These are phyloP conservation scores for Pteronotus mesoamericanus DNA, from an alignment of 2,797 vertebrate genomes.

Conservation along the genomic window DNA sequence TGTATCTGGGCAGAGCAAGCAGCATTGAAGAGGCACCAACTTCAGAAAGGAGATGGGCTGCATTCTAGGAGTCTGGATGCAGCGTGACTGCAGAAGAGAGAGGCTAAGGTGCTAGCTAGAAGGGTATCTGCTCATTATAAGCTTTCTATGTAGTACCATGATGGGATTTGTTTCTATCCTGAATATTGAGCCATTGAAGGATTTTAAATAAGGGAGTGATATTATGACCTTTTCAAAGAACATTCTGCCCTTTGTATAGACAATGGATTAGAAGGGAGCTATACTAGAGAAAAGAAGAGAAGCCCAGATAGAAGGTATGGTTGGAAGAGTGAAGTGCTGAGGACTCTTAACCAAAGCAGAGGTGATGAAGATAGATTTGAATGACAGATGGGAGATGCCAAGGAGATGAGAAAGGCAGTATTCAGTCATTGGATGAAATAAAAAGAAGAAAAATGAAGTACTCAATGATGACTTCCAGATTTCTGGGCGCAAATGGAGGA, in stretches of 20 bases:
- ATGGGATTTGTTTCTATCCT: not conserved
- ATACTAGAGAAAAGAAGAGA: not conserved
- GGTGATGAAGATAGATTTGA: not conserved
- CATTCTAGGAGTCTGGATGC: not conserved
- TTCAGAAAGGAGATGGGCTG: not conserved
- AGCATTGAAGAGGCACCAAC: not conserved
- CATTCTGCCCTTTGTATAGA: not conserved
- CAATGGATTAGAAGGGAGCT: not conserved
- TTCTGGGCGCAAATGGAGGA: not conserved
- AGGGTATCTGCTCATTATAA: not conserved
- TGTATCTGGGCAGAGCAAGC: not conserved
- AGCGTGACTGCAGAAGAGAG: not conserved
- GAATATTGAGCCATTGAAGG: not conserved
- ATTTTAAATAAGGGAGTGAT: not conserved
- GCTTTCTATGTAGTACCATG: fast-evolving
- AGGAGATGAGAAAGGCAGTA: not conserved
- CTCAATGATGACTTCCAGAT: not conserved
- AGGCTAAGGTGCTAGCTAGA: not conserved
- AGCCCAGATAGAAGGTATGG: too few relatives aligned
- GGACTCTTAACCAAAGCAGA: not conserved
- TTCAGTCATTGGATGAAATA: not conserved
- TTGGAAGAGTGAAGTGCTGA: not conserved
- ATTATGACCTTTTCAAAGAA: not conserved
- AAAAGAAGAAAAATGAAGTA: not conserved
- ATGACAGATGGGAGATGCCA: not conserved